A percentile compares a stretch with the other conserved stretches of the same genome.
Conservation (phyloP, 1,140 invertebrate species). For the Nymphalis io region DNA sequence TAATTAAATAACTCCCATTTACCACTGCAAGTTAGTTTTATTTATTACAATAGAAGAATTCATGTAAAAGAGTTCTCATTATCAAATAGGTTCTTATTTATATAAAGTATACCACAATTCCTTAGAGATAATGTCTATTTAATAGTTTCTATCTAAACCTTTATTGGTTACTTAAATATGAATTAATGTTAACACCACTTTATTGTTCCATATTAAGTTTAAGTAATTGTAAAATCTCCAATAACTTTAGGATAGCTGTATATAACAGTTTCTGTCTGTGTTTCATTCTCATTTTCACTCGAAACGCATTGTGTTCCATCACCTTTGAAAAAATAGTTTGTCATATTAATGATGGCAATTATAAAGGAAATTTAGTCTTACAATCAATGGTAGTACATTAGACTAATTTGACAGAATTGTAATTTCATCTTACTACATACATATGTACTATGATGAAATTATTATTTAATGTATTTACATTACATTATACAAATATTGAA, state of each 20-base stretch:
- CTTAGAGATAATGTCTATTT: not conserved
- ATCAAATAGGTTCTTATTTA: not conserved
- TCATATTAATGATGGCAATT: not conserved
- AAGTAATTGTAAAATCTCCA: slow-evolving; percentile 57
- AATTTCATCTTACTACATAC: too few relatives aligned
- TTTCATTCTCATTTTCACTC: slow-evolving; percentile 56
- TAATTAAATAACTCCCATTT: not conserved
- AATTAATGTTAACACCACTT: not conserved
- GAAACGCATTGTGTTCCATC: slow-evolving; percentile 47
- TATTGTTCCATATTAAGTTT: slow-evolving; percentile 7
- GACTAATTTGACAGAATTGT: too few relatives aligned
- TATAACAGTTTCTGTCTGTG: slow-evolving; percentile 57
- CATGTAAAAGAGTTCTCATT: not conserved
- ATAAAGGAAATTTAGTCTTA: too few relatives aligned
- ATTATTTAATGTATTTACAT: too few relatives aligned
- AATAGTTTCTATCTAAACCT: not conserved
- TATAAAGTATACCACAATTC: slow-evolving; percentile 11
- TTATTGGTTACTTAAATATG: not conserved
- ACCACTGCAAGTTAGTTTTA: not conserved
- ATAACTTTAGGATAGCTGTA: slow-evolving; percentile 63
- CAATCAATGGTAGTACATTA: too few relatives aligned
- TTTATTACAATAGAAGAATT: not conserved
- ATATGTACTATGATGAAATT: too few relatives aligned
- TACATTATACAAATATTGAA: too few relatives aligned
- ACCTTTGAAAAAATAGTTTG: slow-evolving; percentile 44